These are phyloP conservation scores for Aethes cnicana DNA, from an alignment of 2,888 invertebrate species.

Conservation along the genomic window DNA sequence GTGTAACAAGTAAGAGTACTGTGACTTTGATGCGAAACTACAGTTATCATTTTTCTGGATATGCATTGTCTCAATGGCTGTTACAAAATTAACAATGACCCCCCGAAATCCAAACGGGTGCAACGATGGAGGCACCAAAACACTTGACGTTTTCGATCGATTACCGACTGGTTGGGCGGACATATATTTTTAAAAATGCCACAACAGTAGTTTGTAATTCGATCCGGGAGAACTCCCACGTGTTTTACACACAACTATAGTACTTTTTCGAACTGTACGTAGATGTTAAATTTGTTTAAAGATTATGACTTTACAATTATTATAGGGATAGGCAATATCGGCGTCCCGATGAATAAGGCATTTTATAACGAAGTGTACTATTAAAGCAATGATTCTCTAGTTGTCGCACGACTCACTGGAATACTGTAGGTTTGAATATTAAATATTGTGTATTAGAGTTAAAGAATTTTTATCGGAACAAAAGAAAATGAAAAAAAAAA, in stretches of 20 bases:
- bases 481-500: constrained; percentile 35
- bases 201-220: constrained; percentile 8
- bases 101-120: too few relatives aligned
- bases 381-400: constrained; percentile 11
- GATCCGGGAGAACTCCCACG: neutral
- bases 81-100: too few relatives aligned
- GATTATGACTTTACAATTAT: constrained; percentile 3
- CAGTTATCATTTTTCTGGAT: too few relatives aligned
- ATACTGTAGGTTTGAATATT: constrained; percentile 28
- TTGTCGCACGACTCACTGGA: constrained; percentile 5
- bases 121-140: too few relatives aligned
- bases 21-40: too few relatives aligned
- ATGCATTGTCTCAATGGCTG: too few relatives aligned
- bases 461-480: constrained; percentile 36
- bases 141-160: too few relatives aligned
- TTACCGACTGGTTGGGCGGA: constrained; percentile 14
- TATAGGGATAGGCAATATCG: neutral
- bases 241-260: constrained; percentile 13
- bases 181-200: constrained; percentile 23
- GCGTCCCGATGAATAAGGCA: constrained; percentile 9
- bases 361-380: constrained; percentile 21
- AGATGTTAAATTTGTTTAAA: constrained; percentile 15
- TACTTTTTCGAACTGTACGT: constrained; percentile 7
- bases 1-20: too few relatives aligned
- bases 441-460: constrained; percentile 29